Evolutionary conservation across 2,888 invertebrate species (phyloP).

Genomic region (Xanthorhoe spadicearia): DNA sequence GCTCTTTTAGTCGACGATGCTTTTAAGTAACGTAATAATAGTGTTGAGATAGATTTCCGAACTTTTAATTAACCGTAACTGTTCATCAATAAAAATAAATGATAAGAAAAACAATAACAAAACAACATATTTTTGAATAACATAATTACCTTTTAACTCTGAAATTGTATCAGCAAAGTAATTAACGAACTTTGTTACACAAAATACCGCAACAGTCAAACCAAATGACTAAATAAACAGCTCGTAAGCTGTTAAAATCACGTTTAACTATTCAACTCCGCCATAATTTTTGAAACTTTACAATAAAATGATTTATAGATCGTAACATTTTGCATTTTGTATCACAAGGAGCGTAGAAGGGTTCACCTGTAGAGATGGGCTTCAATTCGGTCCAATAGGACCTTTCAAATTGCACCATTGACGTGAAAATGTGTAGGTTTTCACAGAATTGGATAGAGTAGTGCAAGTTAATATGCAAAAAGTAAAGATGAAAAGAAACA

Average conservation of each 20-base stretch:
- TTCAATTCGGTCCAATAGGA: conserved; percentile 4
- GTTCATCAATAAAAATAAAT: too few species aligned
- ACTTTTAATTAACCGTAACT: too few species aligned
- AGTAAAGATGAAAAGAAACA: too few species aligned
- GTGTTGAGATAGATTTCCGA: too few species aligned
- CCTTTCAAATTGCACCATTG: conserved; percentile 1
- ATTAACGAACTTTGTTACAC: conserved; percentile 48
- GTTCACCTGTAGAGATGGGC: conserved; percentile 15
- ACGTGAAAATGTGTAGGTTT: background rate
- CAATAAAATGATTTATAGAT: conserved; percentile 38
- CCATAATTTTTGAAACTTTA: conserved; percentile 38
- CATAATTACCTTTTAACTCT: background rate
- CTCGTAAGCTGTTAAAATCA: conserved; percentile 32
- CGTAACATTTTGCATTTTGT: conserved; percentile 35
- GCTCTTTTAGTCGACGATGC: too few species aligned
- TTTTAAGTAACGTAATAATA: too few species aligned
- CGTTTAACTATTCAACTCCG: conserved; percentile 32
- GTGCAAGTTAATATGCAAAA: background rate
- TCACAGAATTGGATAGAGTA: conserved; percentile 1
- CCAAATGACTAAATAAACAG: conserved; percentile 32
- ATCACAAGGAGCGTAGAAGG: conserved; percentile 43
- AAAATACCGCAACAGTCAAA: conserved; percentile 44
- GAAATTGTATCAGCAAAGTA: conserved; percentile 24
- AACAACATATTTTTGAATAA: background rate
- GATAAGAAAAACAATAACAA: too few species aligned